Percentiles rank a stretch among this genome's conserved stretches.
Evolutionary conservation across 2,888 invertebrate species (phyloP).

Genomic region (Dryadula phaetusa): DNA sequence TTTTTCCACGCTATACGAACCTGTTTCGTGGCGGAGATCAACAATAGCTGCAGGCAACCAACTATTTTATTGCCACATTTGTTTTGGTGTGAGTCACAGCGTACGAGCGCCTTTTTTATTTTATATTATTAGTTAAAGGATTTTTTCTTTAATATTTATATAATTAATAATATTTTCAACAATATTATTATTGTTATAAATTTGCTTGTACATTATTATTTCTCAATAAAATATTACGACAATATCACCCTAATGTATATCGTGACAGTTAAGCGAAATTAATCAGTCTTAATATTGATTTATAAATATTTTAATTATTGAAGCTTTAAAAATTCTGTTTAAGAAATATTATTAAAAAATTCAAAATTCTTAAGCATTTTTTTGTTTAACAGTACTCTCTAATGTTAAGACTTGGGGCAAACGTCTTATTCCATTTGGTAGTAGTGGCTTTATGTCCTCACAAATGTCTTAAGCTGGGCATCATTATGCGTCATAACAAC

Average conservation of each 20-base stretch:
- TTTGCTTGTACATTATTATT: no score
- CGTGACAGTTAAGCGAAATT: no score
- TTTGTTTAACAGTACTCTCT: not conserved
- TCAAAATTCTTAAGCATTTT: no score
- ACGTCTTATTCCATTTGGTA: constrained; percentile 67
- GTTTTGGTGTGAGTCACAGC: constrained; percentile 50
- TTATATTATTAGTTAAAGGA: not conserved
- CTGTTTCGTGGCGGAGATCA: constrained; percentile 72
- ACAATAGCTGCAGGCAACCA: constrained; percentile 77
- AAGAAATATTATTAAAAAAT: no score
- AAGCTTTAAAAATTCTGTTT: no score
- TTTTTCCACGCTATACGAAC: constrained; percentile 68
- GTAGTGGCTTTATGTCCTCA: constrained; percentile 71
- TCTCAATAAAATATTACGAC: no score
- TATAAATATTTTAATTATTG: no score
- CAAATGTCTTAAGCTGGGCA: constrained; percentile 74
- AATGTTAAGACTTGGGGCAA: constrained; percentile 31
- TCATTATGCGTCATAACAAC: constrained; percentile 62
- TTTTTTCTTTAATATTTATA: no score
- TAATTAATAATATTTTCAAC: no score
- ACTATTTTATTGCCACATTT: constrained; percentile 72
- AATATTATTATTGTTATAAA: no score
- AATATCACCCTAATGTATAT: no score
- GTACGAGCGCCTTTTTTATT: constrained; percentile 10
- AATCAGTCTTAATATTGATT: no score